phyloP scores from a whole-genome alignment of 1,140 invertebrate species.

The Cyclargus thomasi region DNA sequence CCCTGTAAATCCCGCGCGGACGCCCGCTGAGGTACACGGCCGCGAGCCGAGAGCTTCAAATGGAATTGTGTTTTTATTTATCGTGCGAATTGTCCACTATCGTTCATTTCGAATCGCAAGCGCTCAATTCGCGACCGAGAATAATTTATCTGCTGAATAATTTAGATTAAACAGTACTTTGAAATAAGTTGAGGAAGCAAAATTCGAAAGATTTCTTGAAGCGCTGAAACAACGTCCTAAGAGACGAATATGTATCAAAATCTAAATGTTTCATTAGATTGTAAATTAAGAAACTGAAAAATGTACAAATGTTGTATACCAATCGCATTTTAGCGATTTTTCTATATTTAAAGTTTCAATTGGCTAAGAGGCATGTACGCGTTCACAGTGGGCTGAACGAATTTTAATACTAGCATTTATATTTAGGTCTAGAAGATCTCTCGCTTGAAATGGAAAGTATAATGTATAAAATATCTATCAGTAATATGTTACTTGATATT shows the following conservation, averaged over 20 bases:
- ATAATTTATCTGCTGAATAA: conserved; percentile 17
- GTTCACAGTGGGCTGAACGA: background rate
- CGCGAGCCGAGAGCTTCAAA: conserved; percentile 63
- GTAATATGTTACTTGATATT: conserved; percentile 16
- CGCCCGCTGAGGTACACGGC: conserved; percentile 74
- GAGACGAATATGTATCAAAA: background rate
- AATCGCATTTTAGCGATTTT: conserved; percentile 28
- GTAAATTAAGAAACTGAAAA: conserved; percentile 23
- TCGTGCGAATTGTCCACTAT: conserved; percentile 70
- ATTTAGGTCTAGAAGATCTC: conserved; percentile 12
- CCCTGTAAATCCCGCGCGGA: conserved; percentile 71
- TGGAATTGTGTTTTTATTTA: conserved; percentile 75
- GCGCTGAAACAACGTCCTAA: background rate
- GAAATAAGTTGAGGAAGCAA: no score
- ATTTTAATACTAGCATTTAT: background rate
- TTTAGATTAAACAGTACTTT: no score
- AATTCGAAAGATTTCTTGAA: background rate
- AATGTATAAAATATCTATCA: conserved; percentile 11
- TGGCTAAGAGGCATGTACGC: conserved; percentile 13
- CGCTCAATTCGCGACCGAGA: conserved; percentile 38
- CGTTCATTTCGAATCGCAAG: conserved; percentile 66
- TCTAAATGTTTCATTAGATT: conserved; percentile 18
- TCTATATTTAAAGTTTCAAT: conserved; percentile 8
- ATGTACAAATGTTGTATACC: conserved; percentile 34
- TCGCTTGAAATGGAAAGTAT: background rate